Percentiles rank a stretch among this genome's conserved stretches.
phyloP scores from a whole-genome alignment of 2,888 invertebrate species.

The Rhorus exstirpatorius region DNA sequence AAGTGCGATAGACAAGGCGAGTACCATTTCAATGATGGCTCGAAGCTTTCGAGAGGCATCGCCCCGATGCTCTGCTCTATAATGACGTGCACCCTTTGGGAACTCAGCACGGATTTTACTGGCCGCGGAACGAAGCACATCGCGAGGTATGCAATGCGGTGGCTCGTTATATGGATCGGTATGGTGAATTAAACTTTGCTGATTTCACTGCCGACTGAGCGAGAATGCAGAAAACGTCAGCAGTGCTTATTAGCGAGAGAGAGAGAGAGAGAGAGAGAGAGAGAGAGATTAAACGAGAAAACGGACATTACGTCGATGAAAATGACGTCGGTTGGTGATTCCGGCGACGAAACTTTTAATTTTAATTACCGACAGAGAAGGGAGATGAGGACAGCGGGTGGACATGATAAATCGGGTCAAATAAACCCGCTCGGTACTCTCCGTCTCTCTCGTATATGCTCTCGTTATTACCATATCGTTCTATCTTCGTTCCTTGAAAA shows the following conservation, averaged over 20 bases:
- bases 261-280: neutral
- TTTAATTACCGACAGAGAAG: conserved; percentile 53
- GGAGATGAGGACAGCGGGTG: conserved; percentile 29
- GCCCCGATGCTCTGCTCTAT: conserved; percentile 27
- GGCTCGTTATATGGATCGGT: conserved; percentile 56
- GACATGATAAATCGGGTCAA: conserved; percentile 52
- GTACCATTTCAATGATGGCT: conserved; percentile 14
- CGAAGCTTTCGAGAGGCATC: conserved; percentile 45
- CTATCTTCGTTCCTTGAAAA: conserved; percentile 16
- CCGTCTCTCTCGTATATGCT: neutral
- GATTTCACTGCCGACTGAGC: conserved; percentile 44
- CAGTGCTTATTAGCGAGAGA: no score
- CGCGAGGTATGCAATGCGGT: conserved; percentile 22
- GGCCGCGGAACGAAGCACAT: neutral
- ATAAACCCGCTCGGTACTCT: conserved; percentile 15
- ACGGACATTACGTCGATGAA: conserved; percentile 40
- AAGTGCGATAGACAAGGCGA: conserved; percentile 1
- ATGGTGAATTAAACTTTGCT: conserved; percentile 59
- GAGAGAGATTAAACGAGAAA: neutral
- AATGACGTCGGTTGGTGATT: conserved; percentile 31
- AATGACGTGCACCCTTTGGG: conserved; percentile 36
- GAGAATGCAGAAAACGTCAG: conserved; percentile 4
- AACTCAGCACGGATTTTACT: conserved; percentile 7
- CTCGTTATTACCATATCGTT: conserved; percentile 6
- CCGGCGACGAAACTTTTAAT: conserved; percentile 53